Conservation (phyloP, 1,140 invertebrate species). For the Antheraea pernyi region DNA sequence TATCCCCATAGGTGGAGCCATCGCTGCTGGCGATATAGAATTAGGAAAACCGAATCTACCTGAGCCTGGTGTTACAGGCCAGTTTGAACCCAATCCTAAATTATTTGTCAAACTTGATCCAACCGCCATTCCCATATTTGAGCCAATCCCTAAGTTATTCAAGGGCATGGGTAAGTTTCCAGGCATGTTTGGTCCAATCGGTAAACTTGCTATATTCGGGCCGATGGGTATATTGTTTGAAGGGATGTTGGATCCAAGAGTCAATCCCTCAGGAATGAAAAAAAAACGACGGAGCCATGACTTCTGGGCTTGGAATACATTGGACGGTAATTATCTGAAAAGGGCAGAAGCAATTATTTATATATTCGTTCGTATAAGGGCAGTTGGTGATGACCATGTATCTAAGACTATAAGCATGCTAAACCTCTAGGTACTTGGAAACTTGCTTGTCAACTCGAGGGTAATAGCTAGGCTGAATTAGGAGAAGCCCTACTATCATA, state of each 20-base stretch:
- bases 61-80: not conserved
- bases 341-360: too few species aligned
- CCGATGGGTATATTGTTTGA: not conserved
- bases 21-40: not conserved
- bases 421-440: too few species aligned
- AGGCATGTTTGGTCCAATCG: not conserved
- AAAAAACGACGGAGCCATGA: not conserved
- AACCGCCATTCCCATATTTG: not conserved
- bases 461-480: too few species aligned
- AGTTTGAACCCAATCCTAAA: not conserved
- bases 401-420: too few species aligned
- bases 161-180: too few species aligned
- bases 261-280: not conserved
- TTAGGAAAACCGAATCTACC: not conserved
- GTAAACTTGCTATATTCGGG: not conserved
- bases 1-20: slow-evolving; percentile 12
- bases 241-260: not conserved
- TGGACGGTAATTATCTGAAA: slow-evolving; percentile 3
- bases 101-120: not conserved
- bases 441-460: too few species aligned
- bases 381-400: too few species aligned
- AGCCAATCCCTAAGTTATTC: not conserved
- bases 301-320: not conserved
- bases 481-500: too few species aligned
- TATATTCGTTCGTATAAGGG: too few species aligned